Evolutionary conservation across 2,113 vertebrate genomes (phyloP).

Genomic region (Pantherophis guttatus): DNA sequence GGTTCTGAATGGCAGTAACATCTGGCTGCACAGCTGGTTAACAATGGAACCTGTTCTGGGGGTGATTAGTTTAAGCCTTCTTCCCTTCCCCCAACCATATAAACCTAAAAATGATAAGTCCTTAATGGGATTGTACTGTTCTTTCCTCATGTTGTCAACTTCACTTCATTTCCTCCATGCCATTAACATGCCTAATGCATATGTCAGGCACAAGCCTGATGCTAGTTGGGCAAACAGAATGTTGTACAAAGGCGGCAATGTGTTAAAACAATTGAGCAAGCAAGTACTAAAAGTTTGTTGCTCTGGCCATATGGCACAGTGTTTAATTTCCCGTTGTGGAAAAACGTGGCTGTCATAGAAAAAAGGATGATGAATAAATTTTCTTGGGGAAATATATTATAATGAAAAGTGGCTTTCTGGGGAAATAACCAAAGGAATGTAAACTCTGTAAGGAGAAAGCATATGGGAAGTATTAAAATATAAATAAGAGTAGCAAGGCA

Average conservation of each 20-base stretch:
- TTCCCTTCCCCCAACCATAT: slow-evolving; percentile 31
- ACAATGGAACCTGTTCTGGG: slow-evolving; percentile 60
- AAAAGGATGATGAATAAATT: slow-evolving; percentile 79
- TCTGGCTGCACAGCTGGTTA: slow-evolving; percentile 68
- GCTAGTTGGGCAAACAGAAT: slow-evolving; percentile 74
- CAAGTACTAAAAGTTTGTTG: slow-evolving; percentile 76
- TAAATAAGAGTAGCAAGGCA: slow-evolving; percentile 64
- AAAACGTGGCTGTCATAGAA: slow-evolving; percentile 75
- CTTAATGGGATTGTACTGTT: slow-evolving; percentile 73
- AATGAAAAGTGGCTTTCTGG: slow-evolving; percentile 79
- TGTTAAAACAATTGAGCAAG: slow-evolving; percentile 82
- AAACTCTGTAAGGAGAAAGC: slow-evolving; percentile 68
- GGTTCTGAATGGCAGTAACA: slow-evolving; percentile 65
- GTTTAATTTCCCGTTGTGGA: slow-evolving; percentile 81
- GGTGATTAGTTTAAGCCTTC: slow-evolving; percentile 59
- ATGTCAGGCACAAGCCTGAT: slow-evolving; percentile 73
- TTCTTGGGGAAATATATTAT: slow-evolving; percentile 80
- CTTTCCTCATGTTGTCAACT: slow-evolving; percentile 75
- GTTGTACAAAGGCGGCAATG: slow-evolving; percentile 77
- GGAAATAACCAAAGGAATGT: slow-evolving; percentile 71
- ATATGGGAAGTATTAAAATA: slow-evolving; percentile 78
- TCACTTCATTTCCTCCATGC: slow-evolving; percentile 70
- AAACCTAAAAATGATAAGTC: slow-evolving; percentile 67
- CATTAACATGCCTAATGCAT: slow-evolving; percentile 76
- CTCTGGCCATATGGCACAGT: slow-evolving; percentile 80